These are phyloP conservation scores for Phalacrocorax pelagicus DNA, from an alignment of 2,113 vertebrate genomes.

Conservation along the genomic window DNA sequence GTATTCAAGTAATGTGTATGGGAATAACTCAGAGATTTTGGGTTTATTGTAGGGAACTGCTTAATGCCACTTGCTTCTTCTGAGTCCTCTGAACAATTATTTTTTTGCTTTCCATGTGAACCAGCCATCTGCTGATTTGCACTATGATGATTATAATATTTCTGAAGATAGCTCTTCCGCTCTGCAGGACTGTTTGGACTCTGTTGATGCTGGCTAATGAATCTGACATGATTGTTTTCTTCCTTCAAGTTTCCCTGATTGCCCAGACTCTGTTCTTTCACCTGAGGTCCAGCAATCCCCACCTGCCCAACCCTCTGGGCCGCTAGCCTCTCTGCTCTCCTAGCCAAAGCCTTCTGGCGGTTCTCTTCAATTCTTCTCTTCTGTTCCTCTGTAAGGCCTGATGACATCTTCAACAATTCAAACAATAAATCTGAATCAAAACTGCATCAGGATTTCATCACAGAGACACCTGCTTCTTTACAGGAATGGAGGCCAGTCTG, in stretches of 20 bases:
- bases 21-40: neutral
- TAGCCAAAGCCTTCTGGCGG: slow-evolving; percentile 85
- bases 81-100: neutral
- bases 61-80: slow-evolving; percentile 3
- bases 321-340: slow-evolving; percentile 86
- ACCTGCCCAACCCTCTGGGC: slow-evolving; percentile 15
- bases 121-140: slow-evolving; percentile 22
- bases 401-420: slow-evolving; percentile 79
- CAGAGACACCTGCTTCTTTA: neutral
- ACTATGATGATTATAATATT: neutral
- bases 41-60: neutral
- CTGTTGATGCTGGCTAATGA: neutral
- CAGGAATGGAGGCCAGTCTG: neutral
- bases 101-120: neutral
- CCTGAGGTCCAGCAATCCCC: neutral
- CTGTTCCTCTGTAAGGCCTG: slow-evolving; percentile 87
- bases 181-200: neutral
- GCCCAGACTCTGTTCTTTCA: neutral
- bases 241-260: neutral
- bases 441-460: neutral
- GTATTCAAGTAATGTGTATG: neutral
- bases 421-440: neutral
- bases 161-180: slow-evolving; percentile 22
- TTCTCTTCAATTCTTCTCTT: slow-evolving; percentile 91
- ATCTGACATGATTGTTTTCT: neutral